Base-by-base conservation (phyloP, 2,113 vertebrate species). In the Pomatostomus ruficeps region DNA sequence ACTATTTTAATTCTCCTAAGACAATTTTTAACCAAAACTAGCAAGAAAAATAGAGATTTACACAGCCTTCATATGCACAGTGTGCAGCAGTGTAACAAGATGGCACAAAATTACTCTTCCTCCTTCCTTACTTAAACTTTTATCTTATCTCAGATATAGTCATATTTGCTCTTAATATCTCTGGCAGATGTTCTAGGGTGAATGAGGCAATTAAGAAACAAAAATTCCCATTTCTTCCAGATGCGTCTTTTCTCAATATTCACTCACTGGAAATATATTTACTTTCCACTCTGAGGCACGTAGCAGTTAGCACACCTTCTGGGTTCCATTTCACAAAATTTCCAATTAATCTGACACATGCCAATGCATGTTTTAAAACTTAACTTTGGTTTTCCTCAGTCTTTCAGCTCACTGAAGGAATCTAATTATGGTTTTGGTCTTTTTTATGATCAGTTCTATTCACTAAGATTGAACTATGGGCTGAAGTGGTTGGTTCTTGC, bases 211-310 rank as follows among this genome's bases (percentile, higher is more conserved):
- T 98, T 98, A 97, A 97, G 91, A 95, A 94, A 73, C 81, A 11
- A 95, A 97, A 97, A 89, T 73, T 97, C 81, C 58, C 57, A 91
- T 94, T 97, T 96, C 92, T 97, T 95, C 95, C 97, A 98, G 96
- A 97, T 98, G 97, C 90, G 96, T 96, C 95, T 98, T 97, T 97
- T 97, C 96, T 97, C 96, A 95, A 89, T 95, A 95, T 95, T 97
- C 96, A 96, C 51, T 96, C 88, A 88, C 89, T 90, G 18, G 92
- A 96, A 98, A 96, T 62, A 94, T 92, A 97, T 92, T 97, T 97
- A 94, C 91, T 93, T 94, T 96, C 87, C 93, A 87, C 93, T 96
- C 90, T 74, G 51, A 3, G 10, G 91, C 93, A 81, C 94, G 46
- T 62, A 84, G 80, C 73, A 91, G 85, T 97, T 91, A 97, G 91